Conservation (phyloP, 2,888 invertebrate genomes). For the Catocala sponsa region DNA sequence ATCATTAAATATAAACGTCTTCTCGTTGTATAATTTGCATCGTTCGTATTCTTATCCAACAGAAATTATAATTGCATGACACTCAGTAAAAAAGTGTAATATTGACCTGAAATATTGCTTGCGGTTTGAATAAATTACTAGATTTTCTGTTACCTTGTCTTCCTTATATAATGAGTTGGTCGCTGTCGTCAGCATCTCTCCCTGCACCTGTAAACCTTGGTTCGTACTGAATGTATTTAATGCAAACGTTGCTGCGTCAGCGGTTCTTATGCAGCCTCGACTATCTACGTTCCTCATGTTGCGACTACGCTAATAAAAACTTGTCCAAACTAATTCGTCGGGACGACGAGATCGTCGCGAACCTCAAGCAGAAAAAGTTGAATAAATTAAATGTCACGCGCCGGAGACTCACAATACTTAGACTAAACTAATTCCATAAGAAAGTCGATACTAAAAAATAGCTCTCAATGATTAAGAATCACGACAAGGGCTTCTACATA, state of each 20-base stretch:
- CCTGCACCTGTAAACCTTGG: slow-evolving; percentile 38
- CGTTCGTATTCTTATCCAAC: too few species aligned
- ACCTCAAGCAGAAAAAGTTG: slow-evolving; percentile 25
- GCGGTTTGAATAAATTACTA: too few species aligned
- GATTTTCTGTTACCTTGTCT: slow-evolving; percentile 4
- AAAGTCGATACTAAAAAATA: too few species aligned
- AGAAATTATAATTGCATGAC: too few species aligned
- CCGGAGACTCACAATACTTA: slow-evolving; percentile 6
- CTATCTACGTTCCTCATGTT: slow-evolving; percentile 42
- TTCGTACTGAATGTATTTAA: slow-evolving; percentile 36
- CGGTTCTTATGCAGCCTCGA: slow-evolving; percentile 31
- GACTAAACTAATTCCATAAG: not conserved
- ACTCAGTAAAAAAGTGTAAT: too few species aligned
- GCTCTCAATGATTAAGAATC: too few species aligned
- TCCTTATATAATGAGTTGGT: not conserved
- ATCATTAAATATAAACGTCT: too few species aligned
- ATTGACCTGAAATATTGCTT: too few species aligned
- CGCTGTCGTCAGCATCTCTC: slow-evolving; percentile 10
- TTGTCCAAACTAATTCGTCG: slow-evolving; percentile 65
- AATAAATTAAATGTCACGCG: slow-evolving; percentile 32
- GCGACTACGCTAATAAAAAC: slow-evolving; percentile 39
- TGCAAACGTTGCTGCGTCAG: slow-evolving; percentile 14
- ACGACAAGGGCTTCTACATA: too few species aligned
- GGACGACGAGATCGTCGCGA: slow-evolving; percentile 64
- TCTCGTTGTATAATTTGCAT: too few species aligned